A percentile compares a stretch with the other conserved stretches of the same genome.
These are phyloP conservation scores for Neoascia interrupta DNA, from an alignment of 2,888 invertebrate species.

Conservation along the genomic window DNA sequence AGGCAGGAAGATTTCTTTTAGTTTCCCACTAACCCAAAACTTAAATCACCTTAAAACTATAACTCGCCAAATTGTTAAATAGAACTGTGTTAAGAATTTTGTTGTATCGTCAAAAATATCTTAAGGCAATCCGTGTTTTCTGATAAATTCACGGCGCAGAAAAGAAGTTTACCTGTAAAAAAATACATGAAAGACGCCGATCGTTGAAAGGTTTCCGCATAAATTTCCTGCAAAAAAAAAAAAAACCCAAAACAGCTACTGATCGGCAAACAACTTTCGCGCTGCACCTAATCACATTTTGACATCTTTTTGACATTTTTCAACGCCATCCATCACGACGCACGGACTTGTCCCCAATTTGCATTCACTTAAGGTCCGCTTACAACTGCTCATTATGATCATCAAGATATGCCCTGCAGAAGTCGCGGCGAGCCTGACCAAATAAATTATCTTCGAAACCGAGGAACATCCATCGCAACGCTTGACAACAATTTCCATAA, in stretches of 20 bases:
- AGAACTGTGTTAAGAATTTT: no score
- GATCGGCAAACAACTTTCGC: not conserved
- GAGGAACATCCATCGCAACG: conserved; percentile 52
- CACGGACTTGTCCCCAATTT: conserved; percentile 39
- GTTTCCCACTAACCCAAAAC: no score
- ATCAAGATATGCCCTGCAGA: conserved; percentile 24
- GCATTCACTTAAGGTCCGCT: conserved; percentile 45
- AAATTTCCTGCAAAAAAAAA: not conserved
- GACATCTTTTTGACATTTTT: no score
- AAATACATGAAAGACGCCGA: no score
- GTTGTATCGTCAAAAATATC: no score
- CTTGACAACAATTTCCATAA: conserved; percentile 64
- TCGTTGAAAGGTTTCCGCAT: no score
- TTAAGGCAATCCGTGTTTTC: no score
- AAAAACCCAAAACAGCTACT: not conserved
- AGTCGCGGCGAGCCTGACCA: conserved; percentile 9
- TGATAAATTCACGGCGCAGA: no score
- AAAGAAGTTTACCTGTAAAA: no score
- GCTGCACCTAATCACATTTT: conserved; percentile 3
- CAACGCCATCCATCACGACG: conserved; percentile 14
- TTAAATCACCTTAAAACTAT: no score
- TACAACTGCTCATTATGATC: conserved; percentile 52
- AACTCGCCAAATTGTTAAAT: no score
- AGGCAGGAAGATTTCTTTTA: no score
- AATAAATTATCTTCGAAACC: conserved; percentile 40